Evolutionary conservation across 1,140 invertebrate genomes (phyloP).

Genomic region (Drosophila mayri): DNA sequence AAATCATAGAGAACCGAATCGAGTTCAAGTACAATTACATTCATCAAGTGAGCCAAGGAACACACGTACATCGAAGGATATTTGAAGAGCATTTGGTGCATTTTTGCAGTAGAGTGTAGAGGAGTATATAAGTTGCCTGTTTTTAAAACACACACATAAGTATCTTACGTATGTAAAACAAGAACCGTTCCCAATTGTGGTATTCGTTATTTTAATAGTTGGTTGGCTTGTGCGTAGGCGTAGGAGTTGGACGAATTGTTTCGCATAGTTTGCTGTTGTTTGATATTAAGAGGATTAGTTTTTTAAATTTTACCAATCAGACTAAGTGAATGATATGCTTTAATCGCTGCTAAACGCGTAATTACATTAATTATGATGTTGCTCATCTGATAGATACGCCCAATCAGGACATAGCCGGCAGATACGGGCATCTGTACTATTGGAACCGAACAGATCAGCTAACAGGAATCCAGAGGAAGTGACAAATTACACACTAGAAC

Average conservation of each 20-base stretch:
- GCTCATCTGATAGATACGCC: constrained; percentile 21
- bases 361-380: constrained; percentile 34
- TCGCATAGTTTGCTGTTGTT: constrained; percentile 68
- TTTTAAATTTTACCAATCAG: constrained; percentile 50
- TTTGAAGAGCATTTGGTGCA: constrained; percentile 50
- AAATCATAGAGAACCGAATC: constrained; percentile 17
- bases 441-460: constrained; percentile 36
- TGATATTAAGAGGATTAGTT: constrained; percentile 76
- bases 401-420: constrained; percentile 13
- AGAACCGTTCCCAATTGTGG: constrained; percentile 43
- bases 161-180: constrained; percentile 43
- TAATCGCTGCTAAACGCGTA: constrained; percentile 46
- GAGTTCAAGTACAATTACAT: constrained; percentile 67
- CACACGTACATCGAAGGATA: constrained; percentile 70
- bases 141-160: constrained; percentile 58
- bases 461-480: constrained; percentile 20
- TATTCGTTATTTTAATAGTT: constrained; percentile 44
- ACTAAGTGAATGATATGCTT: constrained; percentile 50
- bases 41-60: constrained; percentile 41
- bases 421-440: constrained; percentile 6
- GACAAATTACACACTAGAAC: constrained; percentile 58
- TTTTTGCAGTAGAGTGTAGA: constrained; percentile 44
- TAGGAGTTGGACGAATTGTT: constrained; percentile 56
- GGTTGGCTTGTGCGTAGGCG: constrained; percentile 57
- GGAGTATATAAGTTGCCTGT: constrained; percentile 77